Evolutionary conservation across 2,888 invertebrate genomes (phyloP), one percentile per base, ranked within the genome.

Genomic region (Meiosimyza platycephala): DNA sequence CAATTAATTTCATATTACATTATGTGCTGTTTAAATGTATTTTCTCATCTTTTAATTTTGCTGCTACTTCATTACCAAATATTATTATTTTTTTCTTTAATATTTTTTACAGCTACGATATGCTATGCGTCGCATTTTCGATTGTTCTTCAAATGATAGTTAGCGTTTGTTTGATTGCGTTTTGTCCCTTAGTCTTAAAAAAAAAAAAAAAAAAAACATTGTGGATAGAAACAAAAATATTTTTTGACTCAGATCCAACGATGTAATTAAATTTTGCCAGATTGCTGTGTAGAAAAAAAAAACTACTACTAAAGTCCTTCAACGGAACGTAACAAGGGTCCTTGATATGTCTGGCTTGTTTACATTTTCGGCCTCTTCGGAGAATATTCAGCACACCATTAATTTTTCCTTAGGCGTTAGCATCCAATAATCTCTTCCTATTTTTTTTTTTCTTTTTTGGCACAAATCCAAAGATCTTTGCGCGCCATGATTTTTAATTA

Each of bases 401-500:
- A 28, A 60, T 6, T 28, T 50, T 33, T 6, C 28, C 28, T 28
- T 28, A 13, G 54, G 33, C 18, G 28, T 13, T 52, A 54, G 66
- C 28, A 54, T 66, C 33, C 55, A 66, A 33, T 66, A 54, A 13
- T n/a, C 6, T 60, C 12, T 52, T 52, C n/a, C n/a, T n/a, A n/a
- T n/a, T n/a, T 5, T 18, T 4, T 18, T 22, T 52, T n/a, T 51
- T 6, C 3, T 66, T 12, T 33, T 68, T 72, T 76, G 74, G 76
- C 76, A 52, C 67, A 22, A 59, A 68, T 60, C 76, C 74, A 76
- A 52, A 65, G 64, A 65, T 62, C 72, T 71, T 74, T 72, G 67
- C 64, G 72, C 74, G 72, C 72, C 68, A 76, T 76, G 74, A 74
- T 74, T 76, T 76, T 76, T 76, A 74, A 76, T 76, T 74, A 76